Percentiles rank a stretch among this genome's conserved stretches.
These are phyloP conservation scores for Drosophila biarmipes DNA, from an alignment of 1,140 invertebrate species.

Conservation along the genomic window DNA sequence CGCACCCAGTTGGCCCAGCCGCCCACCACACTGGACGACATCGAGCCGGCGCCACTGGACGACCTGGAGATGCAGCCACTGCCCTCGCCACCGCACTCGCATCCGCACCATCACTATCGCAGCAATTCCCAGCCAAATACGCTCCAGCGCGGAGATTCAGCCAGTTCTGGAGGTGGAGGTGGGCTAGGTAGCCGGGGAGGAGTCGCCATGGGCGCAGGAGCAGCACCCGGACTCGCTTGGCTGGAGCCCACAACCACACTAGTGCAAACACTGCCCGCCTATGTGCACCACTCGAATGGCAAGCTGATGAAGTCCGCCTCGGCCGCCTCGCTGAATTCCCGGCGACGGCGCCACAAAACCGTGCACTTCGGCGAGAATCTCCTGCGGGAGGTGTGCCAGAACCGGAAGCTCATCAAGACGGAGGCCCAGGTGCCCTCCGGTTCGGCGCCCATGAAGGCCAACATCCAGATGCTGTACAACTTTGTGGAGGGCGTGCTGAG, in stretches of 20 bases:
- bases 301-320: constrained; percentile 84
- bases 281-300: constrained; percentile 66
- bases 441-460: constrained; percentile 86
- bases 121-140: constrained; percentile 84
- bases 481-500: constrained; percentile 90
- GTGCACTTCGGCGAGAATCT: constrained; percentile 91
- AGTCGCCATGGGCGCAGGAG: constrained; percentile 20
- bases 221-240: constrained; percentile 48
- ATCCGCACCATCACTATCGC: constrained; percentile 66
- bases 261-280: constrained; percentile 49
- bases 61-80: constrained; percentile 54
- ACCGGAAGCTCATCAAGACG: constrained; percentile 84
- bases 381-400: constrained; percentile 88
- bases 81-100: constrained; percentile 43
- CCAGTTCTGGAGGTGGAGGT: constrained; percentile 48
- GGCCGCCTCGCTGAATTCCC: constrained; percentile 86
- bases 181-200: neutral
- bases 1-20: constrained; percentile 80
- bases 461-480: constrained; percentile 91
- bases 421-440: constrained; percentile 81
- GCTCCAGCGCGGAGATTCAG: constrained; percentile 77
- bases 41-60: constrained; percentile 74
- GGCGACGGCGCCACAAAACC: constrained; percentile 89
- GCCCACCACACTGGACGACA: constrained; percentile 75
- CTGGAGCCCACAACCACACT: constrained; percentile 59